A percentile compares a stretch with the other conserved stretches of the same genome.
These are phyloP conservation scores for Lucilia sericata DNA, from an alignment of 1,140 invertebrate species.

Conservation along the genomic window DNA sequence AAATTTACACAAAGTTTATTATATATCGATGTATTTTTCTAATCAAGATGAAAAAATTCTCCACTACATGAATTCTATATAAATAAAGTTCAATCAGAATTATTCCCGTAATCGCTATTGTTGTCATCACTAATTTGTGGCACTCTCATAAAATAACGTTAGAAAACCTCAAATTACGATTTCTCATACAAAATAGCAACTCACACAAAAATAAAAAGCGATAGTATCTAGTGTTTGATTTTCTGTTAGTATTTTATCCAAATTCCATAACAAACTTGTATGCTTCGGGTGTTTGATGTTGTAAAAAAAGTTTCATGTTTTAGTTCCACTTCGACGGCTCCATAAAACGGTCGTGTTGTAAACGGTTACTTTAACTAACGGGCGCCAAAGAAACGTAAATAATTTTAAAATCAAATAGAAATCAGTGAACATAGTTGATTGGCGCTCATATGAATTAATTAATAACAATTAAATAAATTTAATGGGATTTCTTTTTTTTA, in stretches of 20 bases:
- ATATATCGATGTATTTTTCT: no score
- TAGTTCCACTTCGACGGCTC: conserved; percentile 39
- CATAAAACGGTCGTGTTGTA: not conserved
- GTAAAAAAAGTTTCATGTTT: conserved; percentile 30
- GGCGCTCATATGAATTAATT: conserved; percentile 26
- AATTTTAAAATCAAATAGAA: not conserved
- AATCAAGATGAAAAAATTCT: no score
- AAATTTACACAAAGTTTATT: no score
- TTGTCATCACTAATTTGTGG: not conserved
- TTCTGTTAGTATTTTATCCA: conserved; percentile 26
- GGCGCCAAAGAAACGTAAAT: not conserved
- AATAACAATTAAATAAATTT: not conserved
- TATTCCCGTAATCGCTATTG: no score
- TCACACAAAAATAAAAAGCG: not conserved
- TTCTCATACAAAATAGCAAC: not conserved
- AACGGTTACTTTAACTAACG: not conserved
- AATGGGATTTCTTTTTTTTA: not conserved
- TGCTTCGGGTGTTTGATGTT: conserved; percentile 1
- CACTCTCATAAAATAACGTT: not conserved
- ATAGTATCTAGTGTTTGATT: not conserved
- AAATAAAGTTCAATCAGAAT: no score
- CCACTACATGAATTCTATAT: no score
- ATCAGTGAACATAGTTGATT: not conserved
- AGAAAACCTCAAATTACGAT: not conserved
- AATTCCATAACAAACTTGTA: conserved; percentile 38